Evolutionary conservation across 2,797 vertebrate genomes (phyloP).

Genomic region (Ispidina picta): DNA sequence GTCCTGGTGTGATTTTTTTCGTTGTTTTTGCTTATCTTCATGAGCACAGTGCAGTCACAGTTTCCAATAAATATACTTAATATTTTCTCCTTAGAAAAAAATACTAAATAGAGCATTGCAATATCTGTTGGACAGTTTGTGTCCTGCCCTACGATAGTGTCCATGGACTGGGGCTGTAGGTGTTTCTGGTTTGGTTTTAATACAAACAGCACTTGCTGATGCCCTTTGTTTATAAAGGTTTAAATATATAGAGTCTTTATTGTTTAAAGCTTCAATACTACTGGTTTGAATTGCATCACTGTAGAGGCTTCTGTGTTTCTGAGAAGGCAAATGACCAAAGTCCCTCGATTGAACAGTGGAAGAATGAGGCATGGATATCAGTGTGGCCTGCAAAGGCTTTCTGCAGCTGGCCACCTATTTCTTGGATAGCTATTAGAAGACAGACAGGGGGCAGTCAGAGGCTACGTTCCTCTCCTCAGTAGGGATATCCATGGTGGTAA

Average conservation of each 20-base stretch:
- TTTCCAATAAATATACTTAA: slow-evolving; percentile 82
- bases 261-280: slow-evolving; percentile 64
- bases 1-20: neutral
- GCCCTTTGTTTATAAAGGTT: slow-evolving; percentile 46
- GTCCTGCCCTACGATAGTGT: slow-evolving; percentile 73
- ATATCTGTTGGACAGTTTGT: slow-evolving; percentile 43
- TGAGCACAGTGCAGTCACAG: slow-evolving; percentile 32
- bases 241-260: slow-evolving; percentile 68
- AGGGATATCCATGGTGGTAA: slow-evolving; percentile 91
- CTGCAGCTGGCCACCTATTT: slow-evolving; percentile 11
- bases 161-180: neutral
- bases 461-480: slow-evolving; percentile 76
- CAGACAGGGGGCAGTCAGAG: neutral
- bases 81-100: slow-evolving; percentile 36
- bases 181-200: slow-evolving; percentile 17
- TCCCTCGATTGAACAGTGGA: slow-evolving; percentile 56
- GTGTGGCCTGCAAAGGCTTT: slow-evolving; percentile 40
- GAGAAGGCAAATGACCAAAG: slow-evolving; percentile 61
- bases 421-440: slow-evolving; percentile 47
- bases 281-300: slow-evolving; percentile 54
- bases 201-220: slow-evolving; percentile 49
- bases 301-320: slow-evolving; percentile 57
- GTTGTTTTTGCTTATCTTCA: slow-evolving; percentile 10
- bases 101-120: slow-evolving; percentile 9
- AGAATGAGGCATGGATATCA: slow-evolving; percentile 21